Evolutionary conservation across 2,113 vertebrate species (phyloP).

Genomic region (Pimephales promelas): DNA sequence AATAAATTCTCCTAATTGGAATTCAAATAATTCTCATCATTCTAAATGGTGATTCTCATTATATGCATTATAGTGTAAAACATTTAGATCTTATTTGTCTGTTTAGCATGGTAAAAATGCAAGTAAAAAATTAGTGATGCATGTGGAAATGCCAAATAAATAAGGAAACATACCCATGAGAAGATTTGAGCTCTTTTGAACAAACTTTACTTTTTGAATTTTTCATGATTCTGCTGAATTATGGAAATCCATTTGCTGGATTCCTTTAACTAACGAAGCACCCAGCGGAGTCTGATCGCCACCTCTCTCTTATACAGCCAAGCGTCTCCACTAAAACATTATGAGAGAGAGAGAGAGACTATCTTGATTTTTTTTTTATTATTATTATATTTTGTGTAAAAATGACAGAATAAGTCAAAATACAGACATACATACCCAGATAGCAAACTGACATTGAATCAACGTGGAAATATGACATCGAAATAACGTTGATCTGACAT

Average conservation of each 20-base stretch:
- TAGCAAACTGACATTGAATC: no score
- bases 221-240: slow-evolving; percentile 30
- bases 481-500: no score
- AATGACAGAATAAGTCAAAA: background rate
- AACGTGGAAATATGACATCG: no score
- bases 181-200: slow-evolving; percentile 27
- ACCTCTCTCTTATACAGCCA: background rate
- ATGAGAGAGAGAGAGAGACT: background rate
- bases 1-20: no score
- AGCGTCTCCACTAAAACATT: background rate
- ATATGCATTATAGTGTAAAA: no score
- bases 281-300: slow-evolving; percentile 8
- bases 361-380: no score
- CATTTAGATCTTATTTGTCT: background rate
- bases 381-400: background rate
- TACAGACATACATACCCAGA: background rate
- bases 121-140: background rate
- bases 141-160: slow-evolving; percentile 16
- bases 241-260: slow-evolving; percentile 41
- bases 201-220: slow-evolving; percentile 24
- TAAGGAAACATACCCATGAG: background rate
- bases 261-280: slow-evolving; percentile 24
- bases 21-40: no score
- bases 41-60: no score
- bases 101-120: background rate